These are phyloP conservation scores for Porites rus DNA, from an alignment of 92 coral and sea anemone species.

Conservation along the genomic window DNA sequence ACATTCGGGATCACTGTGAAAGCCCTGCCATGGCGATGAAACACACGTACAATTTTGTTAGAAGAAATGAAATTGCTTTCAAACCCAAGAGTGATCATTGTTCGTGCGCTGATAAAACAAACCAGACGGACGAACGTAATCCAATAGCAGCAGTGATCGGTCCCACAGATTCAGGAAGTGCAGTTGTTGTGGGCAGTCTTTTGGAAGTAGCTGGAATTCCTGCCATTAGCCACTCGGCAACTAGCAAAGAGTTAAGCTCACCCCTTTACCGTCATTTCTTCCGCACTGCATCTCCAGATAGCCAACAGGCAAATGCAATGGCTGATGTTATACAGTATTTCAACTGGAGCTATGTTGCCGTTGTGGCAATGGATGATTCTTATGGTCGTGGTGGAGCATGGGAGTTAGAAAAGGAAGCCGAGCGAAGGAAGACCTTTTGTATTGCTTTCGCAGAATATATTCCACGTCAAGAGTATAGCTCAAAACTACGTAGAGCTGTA, in stretches of 20 bases:
- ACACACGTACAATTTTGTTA: conserved; percentile 68
- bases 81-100: background rate
- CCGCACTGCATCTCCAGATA: conserved; percentile 81
- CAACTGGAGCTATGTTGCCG: conserved; percentile 79
- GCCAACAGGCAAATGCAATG: conserved; percentile 83
- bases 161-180: conserved; percentile 78
- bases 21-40: conserved; percentile 68
- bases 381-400: conserved; percentile 77
- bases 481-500: conserved; percentile 59
- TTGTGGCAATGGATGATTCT: conserved; percentile 79
- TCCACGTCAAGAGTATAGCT: conserved; percentile 69
- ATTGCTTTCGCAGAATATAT: conserved; percentile 76
- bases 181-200: conserved; percentile 72
- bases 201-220: conserved; percentile 79
- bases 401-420: conserved; percentile 73
- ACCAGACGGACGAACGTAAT: background rate
- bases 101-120: background rate
- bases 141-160: conserved; percentile 75
- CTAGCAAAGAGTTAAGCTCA: conserved; percentile 75
- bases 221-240: conserved; percentile 76
- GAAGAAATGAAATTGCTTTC: conserved; percentile 33
- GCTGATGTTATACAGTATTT: conserved; percentile 76
- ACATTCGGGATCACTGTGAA: conserved; percentile 78
- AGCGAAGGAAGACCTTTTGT: conserved; percentile 67
- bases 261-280: conserved; percentile 67